Evolutionary conservation across 1,140 invertebrate genomes (phyloP).

Genomic region (Pectinophora gossypiella): DNA sequence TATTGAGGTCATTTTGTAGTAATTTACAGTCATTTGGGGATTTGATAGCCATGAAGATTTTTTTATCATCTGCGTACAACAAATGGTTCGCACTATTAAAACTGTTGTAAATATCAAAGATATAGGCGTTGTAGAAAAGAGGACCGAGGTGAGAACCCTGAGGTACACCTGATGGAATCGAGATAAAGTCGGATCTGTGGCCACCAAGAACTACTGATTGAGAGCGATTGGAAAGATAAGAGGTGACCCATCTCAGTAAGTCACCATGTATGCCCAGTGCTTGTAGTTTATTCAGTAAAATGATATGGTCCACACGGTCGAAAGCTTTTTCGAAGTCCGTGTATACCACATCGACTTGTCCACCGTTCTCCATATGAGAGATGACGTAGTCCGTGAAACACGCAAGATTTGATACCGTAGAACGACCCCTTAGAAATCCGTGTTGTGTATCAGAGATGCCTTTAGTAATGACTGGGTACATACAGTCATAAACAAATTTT

Average conservation of each 20-base stretch:
- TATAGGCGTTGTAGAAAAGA: conserved; percentile 4
- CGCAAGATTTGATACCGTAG: conserved; percentile 21
- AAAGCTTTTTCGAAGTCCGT: conserved; percentile 33
- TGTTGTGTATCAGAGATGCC: background rate
- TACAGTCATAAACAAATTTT: conserved; percentile 1
- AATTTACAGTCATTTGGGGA: background rate
- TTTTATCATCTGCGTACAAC: background rate
- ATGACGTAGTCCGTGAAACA: conserved; percentile 14
- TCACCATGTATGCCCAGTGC: conserved; percentile 2
- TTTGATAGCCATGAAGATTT: background rate
- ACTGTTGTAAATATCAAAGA: background rate
- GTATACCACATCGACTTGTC: conserved; percentile 30
- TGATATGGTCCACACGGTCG: conserved; percentile 18
- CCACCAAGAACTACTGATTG: conserved; percentile 20
- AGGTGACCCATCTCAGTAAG: background rate
- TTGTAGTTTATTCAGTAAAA: background rate
- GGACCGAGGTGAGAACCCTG: conserved; percentile 1
- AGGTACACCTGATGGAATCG: conserved; percentile 17
- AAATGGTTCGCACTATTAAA: background rate
- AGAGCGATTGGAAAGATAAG: conserved; percentile 5
- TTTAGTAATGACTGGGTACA: background rate
- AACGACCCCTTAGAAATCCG: conserved; percentile 5
- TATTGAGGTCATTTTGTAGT: background rate
- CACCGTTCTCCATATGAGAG: conserved; percentile 11
- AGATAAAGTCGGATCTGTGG: conserved; percentile 9